These are phyloP conservation scores for Stratiolaelaps scimitus DNA, from an alignment of 1,140 invertebrate species.

Conservation along the genomic window DNA sequence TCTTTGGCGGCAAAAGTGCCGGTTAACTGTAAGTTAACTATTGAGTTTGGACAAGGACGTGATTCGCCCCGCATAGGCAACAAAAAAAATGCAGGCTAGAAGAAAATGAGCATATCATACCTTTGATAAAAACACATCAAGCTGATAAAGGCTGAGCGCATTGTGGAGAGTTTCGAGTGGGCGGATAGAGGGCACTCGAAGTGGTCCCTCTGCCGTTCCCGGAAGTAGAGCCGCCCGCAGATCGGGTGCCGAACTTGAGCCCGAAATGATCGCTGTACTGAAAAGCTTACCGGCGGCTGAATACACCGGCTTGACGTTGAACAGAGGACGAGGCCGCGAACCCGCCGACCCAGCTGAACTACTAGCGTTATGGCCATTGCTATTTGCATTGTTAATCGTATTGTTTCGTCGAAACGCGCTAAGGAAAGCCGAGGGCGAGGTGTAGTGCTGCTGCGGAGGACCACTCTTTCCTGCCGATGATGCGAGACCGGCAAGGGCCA, in stretches of 20 bases:
- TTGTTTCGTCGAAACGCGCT: conserved; percentile 7
- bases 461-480: neutral
- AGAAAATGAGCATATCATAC: conserved; percentile 13
- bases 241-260: conserved; percentile 76
- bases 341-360: neutral
- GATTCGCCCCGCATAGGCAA: neutral
- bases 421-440: conserved; percentile 18
- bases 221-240: conserved; percentile 60
- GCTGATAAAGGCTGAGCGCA: conserved; percentile 71
- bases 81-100: neutral
- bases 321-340: neutral
- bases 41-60: too few relatives aligned
- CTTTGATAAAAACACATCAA: conserved; percentile 61
- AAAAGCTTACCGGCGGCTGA: conserved; percentile 62
- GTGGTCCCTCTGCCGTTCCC: conserved; percentile 53
- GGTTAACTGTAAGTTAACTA: too few relatives aligned
- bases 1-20: too few relatives aligned
- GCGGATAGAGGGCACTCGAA: conserved; percentile 77
- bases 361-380: too few relatives aligned
- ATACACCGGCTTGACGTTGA: conserved; percentile 11
- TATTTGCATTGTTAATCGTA: too few relatives aligned
- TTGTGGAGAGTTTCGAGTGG: conserved; percentile 92
- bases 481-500: neutral
- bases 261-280: conserved; percentile 83
- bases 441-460: conserved; percentile 7